phyloP scores from a whole-genome alignment of 2,888 invertebrate species.

The Portevinia maculata region DNA sequence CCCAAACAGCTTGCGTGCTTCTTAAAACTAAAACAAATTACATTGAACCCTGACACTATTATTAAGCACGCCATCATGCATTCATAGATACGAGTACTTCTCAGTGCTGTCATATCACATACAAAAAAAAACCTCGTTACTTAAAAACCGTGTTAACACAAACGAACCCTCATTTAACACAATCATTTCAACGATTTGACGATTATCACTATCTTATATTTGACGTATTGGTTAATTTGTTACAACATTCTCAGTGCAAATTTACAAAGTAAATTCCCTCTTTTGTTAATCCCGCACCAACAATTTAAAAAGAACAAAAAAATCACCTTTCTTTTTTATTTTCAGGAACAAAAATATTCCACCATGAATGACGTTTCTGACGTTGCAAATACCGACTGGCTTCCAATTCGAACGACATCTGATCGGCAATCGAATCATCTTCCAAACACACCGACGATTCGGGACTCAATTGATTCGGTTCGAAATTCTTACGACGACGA shows the following conservation, averaged over 20 bases:
- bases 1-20: too few relatives aligned
- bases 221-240: too few relatives aligned
- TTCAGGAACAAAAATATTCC: constrained; percentile 94
- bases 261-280: background rate
- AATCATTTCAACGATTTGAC: too few relatives aligned
- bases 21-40: too few relatives aligned
- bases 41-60: too few relatives aligned
- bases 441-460: constrained; percentile 76
- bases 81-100: too few relatives aligned
- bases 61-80: too few relatives aligned
- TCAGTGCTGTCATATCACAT: too few relatives aligned
- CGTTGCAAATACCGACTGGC: constrained; percentile 78
- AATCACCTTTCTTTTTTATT: constrained; percentile 87
- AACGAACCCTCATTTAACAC: too few relatives aligned
- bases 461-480: constrained; percentile 78
- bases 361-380: constrained; percentile 92
- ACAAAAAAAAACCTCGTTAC: too few relatives aligned
- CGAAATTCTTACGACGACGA: constrained; percentile 81
- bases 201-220: too few relatives aligned
- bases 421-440: constrained; percentile 76
- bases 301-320: constrained; percentile 22
- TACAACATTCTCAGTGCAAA: background rate
- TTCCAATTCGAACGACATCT: constrained; percentile 75
- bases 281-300: constrained; percentile 27
- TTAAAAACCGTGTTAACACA: too few relatives aligned